A percentile compares a stretch with the other conserved stretches of the same genome.
Evolutionary conservation across 2,797 vertebrate genomes (phyloP).

Genomic region (Chrysolophus pictus): DNA sequence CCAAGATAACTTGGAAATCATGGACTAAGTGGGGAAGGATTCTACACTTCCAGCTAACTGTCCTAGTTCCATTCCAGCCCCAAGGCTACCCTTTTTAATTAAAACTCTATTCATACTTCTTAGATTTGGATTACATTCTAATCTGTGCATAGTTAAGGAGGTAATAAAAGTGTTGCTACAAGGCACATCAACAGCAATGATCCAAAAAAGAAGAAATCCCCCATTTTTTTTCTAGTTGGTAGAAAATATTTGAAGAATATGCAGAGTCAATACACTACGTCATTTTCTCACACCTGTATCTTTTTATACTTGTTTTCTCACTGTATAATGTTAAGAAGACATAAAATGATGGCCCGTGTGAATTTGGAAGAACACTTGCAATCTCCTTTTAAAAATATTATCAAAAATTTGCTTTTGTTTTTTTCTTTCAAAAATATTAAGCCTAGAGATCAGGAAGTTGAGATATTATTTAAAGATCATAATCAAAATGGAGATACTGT

Average conservation of each 20-base stretch:
- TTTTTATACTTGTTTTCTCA: background rate
- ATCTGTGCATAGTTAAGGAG: background rate
- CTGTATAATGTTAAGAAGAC: background rate
- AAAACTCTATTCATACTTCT: slow-evolving; percentile 2
- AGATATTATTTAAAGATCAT: background rate
- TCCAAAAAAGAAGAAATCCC: background rate
- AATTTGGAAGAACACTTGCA: background rate
- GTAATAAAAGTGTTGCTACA: background rate
- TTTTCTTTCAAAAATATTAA: background rate
- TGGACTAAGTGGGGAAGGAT: background rate
- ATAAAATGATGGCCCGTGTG: background rate
- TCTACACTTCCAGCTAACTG: background rate
- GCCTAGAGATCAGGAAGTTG: background rate
- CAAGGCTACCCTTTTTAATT: slow-evolving; percentile 33
- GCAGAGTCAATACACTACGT: background rate
- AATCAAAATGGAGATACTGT: background rate
- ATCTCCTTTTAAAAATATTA: background rate
- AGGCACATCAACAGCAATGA: background rate
- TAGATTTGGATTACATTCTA: background rate
- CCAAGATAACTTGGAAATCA: background rate
- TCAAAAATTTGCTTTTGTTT: background rate
- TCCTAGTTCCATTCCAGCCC: background rate
- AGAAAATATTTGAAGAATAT: background rate
- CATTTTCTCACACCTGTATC: background rate
- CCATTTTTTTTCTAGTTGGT: background rate